A percentile compares a stretch with the other conserved stretches of the same genome.
Conservation (phyloP, 1,140 invertebrate genomes). For the Bombus haemorrhoidalis region DNA sequence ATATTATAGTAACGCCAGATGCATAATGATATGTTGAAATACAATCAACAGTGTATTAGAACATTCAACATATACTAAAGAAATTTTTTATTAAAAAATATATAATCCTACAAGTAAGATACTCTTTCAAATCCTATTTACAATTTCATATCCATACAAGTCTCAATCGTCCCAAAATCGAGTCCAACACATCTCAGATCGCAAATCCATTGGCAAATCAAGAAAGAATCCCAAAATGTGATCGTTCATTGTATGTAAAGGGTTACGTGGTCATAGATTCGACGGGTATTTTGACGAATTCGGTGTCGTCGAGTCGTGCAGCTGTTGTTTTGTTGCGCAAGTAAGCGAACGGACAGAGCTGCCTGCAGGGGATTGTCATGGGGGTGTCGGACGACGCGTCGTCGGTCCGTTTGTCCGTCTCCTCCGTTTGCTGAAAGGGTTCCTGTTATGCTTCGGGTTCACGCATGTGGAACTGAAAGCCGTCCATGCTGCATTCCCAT, state of each 20-base stretch:
- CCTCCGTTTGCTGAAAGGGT: conserved; percentile 73
- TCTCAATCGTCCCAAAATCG: no score
- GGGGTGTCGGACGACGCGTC: conserved; percentile 71
- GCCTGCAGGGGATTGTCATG: conserved; percentile 70
- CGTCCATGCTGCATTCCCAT: conserved; percentile 68
- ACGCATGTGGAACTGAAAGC: conserved; percentile 76
- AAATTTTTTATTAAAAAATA: no score
- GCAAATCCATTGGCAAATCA: not conserved
- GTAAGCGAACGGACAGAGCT: conserved; percentile 63
- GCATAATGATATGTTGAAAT: no score
- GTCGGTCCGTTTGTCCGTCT: conserved; percentile 69
- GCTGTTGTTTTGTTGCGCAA: conserved; percentile 82
- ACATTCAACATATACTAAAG: no score
- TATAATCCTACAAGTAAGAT: no score
- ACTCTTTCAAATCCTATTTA: no score
- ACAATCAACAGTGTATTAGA: no score
- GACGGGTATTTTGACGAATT: conserved; percentile 73
- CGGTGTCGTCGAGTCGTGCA: conserved; percentile 64
- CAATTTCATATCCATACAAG: no score
- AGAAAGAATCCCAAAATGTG: not conserved
- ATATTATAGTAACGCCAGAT: no score
- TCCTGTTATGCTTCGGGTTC: conserved; percentile 71
- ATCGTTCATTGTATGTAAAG: conserved; percentile 46
- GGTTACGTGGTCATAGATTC: conserved; percentile 71
- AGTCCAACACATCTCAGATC: not conserved